Percentiles rank a stretch among this genome's conserved stretches.
Evolutionary conservation across 1,140 invertebrate genomes (phyloP).

Genomic region (Euura saliciscinereae): DNA sequence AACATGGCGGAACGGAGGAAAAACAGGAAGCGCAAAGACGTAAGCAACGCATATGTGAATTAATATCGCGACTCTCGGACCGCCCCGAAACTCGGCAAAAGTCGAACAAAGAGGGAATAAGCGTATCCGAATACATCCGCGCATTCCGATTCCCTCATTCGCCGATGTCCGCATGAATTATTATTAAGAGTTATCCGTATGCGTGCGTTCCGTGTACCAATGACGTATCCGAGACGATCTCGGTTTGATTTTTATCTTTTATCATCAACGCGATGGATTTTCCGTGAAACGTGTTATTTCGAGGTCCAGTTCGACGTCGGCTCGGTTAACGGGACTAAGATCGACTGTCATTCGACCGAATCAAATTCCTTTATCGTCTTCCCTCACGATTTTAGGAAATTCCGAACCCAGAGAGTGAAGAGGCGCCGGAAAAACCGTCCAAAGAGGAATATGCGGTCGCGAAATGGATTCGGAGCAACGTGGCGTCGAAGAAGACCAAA

Average conservation of each 20-base stretch:
- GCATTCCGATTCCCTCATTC: no score
- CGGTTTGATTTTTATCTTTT: slow-evolving; percentile 5
- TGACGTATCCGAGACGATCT: neutral
- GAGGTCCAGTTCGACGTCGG: neutral
- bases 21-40: slow-evolving; percentile 77
- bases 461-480: slow-evolving; percentile 92
- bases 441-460: slow-evolving; percentile 94
- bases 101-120: no score
- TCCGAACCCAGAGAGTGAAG: slow-evolving; percentile 57
- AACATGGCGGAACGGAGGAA: slow-evolving; percentile 79
- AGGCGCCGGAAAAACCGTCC: slow-evolving; percentile 73
- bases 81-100: no score
- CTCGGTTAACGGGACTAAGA: neutral
- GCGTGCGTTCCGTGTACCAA: neutral
- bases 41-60: slow-evolving; percentile 55
- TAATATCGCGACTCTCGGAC: slow-evolving; percentile 14
- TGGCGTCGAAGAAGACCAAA: slow-evolving; percentile 93
- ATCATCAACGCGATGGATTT: no score
- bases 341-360: neutral
- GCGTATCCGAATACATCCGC: no score
- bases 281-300: neutral
- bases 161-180: no score
- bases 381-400: slow-evolving; percentile 62
- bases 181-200: neutral
- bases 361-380: slow-evolving; percentile 19